Base-by-base conservation (phyloP, 2,888 invertebrate species). In the Caprella mutica region DNA sequence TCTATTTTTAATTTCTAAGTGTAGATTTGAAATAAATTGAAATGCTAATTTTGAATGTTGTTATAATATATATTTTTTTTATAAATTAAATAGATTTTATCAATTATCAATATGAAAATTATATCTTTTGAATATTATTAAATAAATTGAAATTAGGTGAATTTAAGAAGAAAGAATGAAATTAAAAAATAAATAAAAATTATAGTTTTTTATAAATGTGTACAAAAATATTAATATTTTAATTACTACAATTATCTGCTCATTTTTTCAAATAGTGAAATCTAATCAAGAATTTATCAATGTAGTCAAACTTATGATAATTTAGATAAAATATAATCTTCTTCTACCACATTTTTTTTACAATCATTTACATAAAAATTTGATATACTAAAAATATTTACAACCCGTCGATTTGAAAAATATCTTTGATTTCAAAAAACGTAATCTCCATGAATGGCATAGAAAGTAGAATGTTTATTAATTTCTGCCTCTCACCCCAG, bases 401-500 rank as follows among this genome's bases (percentile, higher is more conserved):
- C n/a, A n/a, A n/a, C n/a, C n/a, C n/a, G n/a, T n/a, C n/a, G n/a
- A n/a, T n/a, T n/a, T n/a, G n/a, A n/a, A n/a, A n/a, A n/a, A n/a
- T n/a, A n/a, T n/a, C n/a, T n/a, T n/a, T n/a, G n/a, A n/a, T n/a
- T n/a, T n/a, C n/a, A n/a, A n/a, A n/a, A n/a, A n/a, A n/a, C n/a
- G n/a, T n/a, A n/a, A n/a, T n/a, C n/a, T n/a, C n/a, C n/a, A n/a
- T n/a, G n/a, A n/a, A n/a, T n/a, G 35, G n/a, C 9, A 35, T 35
- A 35, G n/a, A n/a, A n/a, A n/a, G 9, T 35, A 12, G n/a, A 35
- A 35, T 9, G 35, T 35, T 35, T 9, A 35, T 35, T n/a, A 12
- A n/a, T 12, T 35, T 12, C 9, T 43, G 14, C 24, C 38, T 55
- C 42, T 29, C 51, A 33, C 68, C 68, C 35, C 65, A 76, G 76